These are phyloP conservation scores for Pseudomyrmex sp. DNA, from an alignment of 1,140 invertebrate species.

Conservation along the genomic window DNA sequence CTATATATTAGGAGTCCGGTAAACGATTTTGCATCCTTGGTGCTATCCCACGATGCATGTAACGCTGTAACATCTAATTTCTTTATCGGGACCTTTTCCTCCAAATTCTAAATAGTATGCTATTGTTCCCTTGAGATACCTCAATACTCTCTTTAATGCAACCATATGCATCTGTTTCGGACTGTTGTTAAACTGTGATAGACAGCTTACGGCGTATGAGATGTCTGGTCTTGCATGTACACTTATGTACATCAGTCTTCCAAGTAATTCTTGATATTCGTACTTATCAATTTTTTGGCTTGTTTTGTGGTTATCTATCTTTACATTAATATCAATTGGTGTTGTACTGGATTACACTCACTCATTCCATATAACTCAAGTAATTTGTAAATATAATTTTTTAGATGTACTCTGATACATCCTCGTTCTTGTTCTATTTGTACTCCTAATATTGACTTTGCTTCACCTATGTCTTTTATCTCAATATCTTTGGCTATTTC, in stretches of 20 bases:
- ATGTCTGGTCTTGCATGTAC: constrained; percentile 28
- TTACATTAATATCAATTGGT: neutral
- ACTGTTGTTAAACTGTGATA: constrained; percentile 25
- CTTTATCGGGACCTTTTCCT: neutral
- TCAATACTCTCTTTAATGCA: constrained; percentile 7
- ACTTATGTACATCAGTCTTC: constrained; percentile 36
- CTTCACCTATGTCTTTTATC: constrained; percentile 25
- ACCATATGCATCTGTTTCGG: constrained; percentile 23
- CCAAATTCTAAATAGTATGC: neutral
- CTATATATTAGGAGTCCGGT: neutral
- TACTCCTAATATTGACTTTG: neutral
- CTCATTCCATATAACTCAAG: constrained; percentile 5
- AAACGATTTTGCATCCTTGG: constrained; percentile 12
- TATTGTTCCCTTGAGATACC: constrained; percentile 26
- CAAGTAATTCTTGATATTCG: constrained; percentile 23
- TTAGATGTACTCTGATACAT: neutral
- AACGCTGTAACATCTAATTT: neutral
- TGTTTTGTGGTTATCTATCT: neutral
- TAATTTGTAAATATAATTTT: constrained; percentile 18
- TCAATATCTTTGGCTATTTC: neutral
- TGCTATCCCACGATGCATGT: constrained; percentile 51
- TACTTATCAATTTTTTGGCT: neutral
- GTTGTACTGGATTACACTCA: constrained; percentile 1
- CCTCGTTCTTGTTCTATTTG: constrained; percentile 13
- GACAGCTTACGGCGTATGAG: constrained; percentile 6